These are phyloP conservation scores for Myrmecophaga tridactyla DNA, from an alignment of 2,113 vertebrate genomes.

Conservation along the genomic window DNA sequence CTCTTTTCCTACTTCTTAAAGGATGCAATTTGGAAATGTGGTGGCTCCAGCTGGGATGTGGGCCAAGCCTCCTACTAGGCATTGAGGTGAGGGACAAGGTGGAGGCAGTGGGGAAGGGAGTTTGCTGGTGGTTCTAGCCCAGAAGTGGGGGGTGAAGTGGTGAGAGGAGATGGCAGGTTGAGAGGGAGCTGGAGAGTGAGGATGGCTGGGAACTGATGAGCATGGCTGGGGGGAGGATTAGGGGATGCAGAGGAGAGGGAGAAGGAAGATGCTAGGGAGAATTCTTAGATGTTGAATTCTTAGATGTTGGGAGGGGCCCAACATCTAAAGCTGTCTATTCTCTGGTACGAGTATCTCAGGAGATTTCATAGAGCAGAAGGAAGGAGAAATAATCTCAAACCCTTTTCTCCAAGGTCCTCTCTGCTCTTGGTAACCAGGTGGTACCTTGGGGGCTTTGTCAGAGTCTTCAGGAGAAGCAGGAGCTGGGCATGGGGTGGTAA, in stretches of 20 bases:
- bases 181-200: neutral
- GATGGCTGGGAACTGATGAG: neutral
- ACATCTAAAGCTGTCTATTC: neutral
- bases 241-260: neutral
- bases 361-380: neutral
- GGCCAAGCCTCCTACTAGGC: neutral
- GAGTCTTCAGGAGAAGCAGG: neutral
- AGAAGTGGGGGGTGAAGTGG: neutral
- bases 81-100: neutral
- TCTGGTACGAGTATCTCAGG: neutral
- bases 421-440: neutral
- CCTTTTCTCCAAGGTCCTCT: neutral
- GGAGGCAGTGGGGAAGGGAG: neutral
- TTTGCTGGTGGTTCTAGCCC: neutral
- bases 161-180: neutral
- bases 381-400: neutral
- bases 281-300: too few relatives aligned
- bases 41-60: neutral
- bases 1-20: slow-evolving; percentile 73
- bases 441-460: neutral
- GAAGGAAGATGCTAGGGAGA: neutral
- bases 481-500: neutral
- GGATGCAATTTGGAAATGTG: slow-evolving; percentile 58
- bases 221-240: too few relatives aligned
- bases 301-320: neutral